These are phyloP conservation scores for Willowsia nigromaculata DNA, from an alignment of 2,888 invertebrate species.

Conservation along the genomic window DNA sequence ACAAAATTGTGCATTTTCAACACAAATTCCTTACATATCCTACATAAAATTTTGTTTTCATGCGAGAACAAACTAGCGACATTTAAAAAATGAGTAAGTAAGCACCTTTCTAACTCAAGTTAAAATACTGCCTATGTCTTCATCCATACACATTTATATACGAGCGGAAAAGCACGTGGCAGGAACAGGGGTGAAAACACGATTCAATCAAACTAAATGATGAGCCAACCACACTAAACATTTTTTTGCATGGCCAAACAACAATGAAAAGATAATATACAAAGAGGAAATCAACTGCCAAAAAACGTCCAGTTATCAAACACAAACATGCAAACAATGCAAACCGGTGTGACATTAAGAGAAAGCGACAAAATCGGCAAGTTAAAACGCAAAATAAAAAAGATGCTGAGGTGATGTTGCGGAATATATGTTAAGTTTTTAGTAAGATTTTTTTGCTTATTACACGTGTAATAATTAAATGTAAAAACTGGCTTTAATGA, in stretches of 20 bases:
- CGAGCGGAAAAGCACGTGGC: too few species aligned
- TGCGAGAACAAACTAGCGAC: too few species aligned
- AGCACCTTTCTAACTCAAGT: too few species aligned
- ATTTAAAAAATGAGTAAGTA: too few species aligned
- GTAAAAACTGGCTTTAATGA: slow-evolving; percentile 71
- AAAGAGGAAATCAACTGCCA: not conserved
- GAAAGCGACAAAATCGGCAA: not conserved
- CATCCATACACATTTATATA: too few species aligned
- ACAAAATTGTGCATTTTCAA: too few species aligned
- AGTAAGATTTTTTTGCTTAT: slow-evolving; percentile 30
- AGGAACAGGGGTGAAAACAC: too few species aligned
- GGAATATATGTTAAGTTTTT: not conserved
- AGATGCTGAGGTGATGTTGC: not conserved
- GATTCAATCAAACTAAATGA: too few species aligned
- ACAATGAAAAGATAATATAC: not conserved
- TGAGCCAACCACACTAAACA: too few species aligned
- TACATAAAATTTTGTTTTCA: too few species aligned
- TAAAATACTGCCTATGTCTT: too few species aligned
- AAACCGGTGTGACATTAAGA: not conserved
- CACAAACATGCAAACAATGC: not conserved
- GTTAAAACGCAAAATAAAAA: not conserved
- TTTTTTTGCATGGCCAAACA: not conserved
- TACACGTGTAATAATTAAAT: slow-evolving; percentile 3
- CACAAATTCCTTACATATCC: too few species aligned
- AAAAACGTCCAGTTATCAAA: not conserved